Conservation (phyloP, 2,797 vertebrate species). For the Siniperca scherzeri region DNA sequence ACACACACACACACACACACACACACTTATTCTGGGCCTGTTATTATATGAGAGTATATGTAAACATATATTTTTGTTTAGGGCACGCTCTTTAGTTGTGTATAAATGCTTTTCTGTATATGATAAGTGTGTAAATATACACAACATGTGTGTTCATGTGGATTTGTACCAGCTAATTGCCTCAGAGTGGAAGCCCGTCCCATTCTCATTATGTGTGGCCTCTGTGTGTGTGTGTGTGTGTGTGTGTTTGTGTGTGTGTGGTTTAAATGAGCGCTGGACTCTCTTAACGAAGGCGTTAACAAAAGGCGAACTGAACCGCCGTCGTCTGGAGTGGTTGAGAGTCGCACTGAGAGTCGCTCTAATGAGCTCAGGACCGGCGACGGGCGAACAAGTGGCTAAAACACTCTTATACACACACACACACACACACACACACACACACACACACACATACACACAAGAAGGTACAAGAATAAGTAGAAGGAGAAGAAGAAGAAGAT, state of each 20-base stretch:
- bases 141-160: constrained; percentile 14
- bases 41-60: background rate
- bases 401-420: background rate
- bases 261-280: constrained; percentile 72
- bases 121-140: background rate
- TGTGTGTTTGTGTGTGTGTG: constrained; percentile 15
- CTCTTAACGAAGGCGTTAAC: constrained; percentile 79
- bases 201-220: constrained; percentile 67
- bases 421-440: constrained; percentile 3
- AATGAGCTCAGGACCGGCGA: constrained; percentile 74
- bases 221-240: constrained; percentile 23
- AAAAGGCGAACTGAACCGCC: constrained; percentile 60
- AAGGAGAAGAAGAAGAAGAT: background rate
- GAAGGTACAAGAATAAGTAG: background rate
- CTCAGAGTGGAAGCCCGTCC: constrained; percentile 70
- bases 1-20: background rate
- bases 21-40: background rate
- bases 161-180: constrained; percentile 64
- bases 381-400: constrained; percentile 22
- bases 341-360: constrained; percentile 62
- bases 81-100: background rate
- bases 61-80: background rate
- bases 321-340: constrained; percentile 77
- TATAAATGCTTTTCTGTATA: background rate
- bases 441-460: constrained; percentile 1